Base-by-base conservation (phyloP, 2,888 invertebrate species). In the Morpho deidamia region DNA sequence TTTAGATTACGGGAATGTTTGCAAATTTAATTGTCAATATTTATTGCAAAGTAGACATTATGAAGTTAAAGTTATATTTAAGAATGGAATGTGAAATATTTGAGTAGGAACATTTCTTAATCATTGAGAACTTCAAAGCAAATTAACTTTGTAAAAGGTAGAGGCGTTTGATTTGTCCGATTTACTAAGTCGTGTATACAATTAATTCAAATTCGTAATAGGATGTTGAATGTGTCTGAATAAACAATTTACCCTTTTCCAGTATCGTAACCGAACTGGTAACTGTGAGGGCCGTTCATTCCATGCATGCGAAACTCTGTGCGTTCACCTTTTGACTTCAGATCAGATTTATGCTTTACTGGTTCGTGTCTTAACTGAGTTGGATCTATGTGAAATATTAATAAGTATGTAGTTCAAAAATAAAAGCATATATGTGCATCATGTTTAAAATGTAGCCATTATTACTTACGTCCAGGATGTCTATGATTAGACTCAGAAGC, bases 201-300 rank as follows among this genome's bases (percentile, higher is more conserved):
- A 23, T 23, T 23, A 23, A 23, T 23, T 23, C 23, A 23, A 23
- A 23, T 23, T 23, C 23, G 23, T 23, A 23, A 23, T 23, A 23
- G 23, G 23, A n/a, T 2, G 23, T 23, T 23, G 3, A 23, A 23
- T 5, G 4, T 4, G 1, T 14, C 5, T 23, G 23, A 23, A 23
- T 23, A 23, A 5, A 5, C 5, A 5, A 47, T 72, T 90, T 88
- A 95, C 96, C 95, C 95, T 84, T 93, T 93, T 68, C 96, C 96
- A 47, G 95, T 96, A 74, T 96, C 95, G 77, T 91, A 95, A 69
- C 96, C 96, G 79, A 95, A 96, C 78, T 95, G 93, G 78, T 96
- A 96, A 63, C 94, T 94, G 71, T 94, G 91, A 0, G 96, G 96
- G 43, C 96, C 96, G 64, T 94, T 92, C 83, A 95, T 94, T 60